These are phyloP conservation scores for Drosophila tsacasi DNA, from an alignment of 1,140 invertebrate species.

Conservation along the genomic window DNA sequence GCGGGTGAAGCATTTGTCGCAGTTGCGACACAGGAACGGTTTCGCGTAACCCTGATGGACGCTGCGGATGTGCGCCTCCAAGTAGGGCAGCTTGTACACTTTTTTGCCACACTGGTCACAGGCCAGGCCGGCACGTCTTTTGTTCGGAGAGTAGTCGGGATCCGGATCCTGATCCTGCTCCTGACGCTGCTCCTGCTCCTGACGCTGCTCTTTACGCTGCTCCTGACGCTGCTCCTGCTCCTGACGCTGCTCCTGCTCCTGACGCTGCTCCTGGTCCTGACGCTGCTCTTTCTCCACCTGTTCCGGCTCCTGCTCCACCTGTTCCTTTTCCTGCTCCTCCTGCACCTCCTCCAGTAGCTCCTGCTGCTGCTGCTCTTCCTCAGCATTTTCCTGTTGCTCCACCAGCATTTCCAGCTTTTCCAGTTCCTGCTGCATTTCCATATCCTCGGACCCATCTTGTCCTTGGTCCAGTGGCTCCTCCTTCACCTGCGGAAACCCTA, in stretches of 20 bases:
- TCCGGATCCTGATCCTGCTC: not conserved
- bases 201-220: no score
- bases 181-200: conserved; percentile 5
- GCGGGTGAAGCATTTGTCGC: conserved; percentile 71
- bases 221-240: conserved; percentile 4
- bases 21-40: conserved; percentile 68
- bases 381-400: conserved; percentile 6
- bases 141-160: conserved; percentile 4
- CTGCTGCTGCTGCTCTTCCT: conserved; percentile 2
- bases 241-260: not conserved
- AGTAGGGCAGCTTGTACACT: conserved; percentile 75
- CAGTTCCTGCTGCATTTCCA: not conserved
- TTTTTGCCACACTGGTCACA: conserved; percentile 76
- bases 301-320: conserved; percentile 12
- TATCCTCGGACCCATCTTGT: not conserved
- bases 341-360: not conserved
- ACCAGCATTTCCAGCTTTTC: not conserved
- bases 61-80: conserved; percentile 77
- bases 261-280: conserved; percentile 6
- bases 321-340: not conserved
- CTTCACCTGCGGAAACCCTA: conserved; percentile 53
- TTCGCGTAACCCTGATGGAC: conserved; percentile 75
- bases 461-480: conserved; percentile 52
- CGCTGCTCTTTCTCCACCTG: no score
- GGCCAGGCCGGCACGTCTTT: conserved; percentile 41